Conservation (phyloP, 2,888 invertebrate genomes). For the Alitta virens region DNA sequence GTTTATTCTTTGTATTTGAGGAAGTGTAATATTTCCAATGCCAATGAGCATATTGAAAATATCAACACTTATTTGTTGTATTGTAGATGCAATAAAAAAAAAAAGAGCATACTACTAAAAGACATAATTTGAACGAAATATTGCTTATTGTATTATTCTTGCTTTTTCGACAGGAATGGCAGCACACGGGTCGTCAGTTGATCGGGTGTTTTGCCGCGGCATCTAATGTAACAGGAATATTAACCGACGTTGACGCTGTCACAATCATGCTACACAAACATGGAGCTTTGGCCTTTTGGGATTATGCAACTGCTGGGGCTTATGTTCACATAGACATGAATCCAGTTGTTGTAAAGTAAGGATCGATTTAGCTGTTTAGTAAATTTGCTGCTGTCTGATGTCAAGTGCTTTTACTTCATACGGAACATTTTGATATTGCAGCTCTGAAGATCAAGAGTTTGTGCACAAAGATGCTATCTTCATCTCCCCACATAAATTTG, state of each 20-base stretch:
- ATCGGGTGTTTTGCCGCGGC: slow-evolving; percentile 85
- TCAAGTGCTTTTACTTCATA: too few relatives aligned
- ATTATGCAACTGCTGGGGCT: slow-evolving; percentile 81
- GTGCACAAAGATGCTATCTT: slow-evolving; percentile 84
- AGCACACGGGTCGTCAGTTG: slow-evolving; percentile 63
- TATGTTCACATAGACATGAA: slow-evolving; percentile 81
- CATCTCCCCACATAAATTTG: slow-evolving; percentile 86
- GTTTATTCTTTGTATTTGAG: too few relatives aligned
- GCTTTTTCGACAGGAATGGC: slow-evolving; percentile 29
- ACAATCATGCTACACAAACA: slow-evolving; percentile 78
- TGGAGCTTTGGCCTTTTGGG: slow-evolving; percentile 84
- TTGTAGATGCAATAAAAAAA: too few relatives aligned
- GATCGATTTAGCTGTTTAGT: too few relatives aligned
- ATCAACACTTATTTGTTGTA: too few relatives aligned
- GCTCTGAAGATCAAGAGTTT: slow-evolving; percentile 44
- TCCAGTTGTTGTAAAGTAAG: slow-evolving; percentile 69
- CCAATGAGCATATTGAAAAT: too few relatives aligned
- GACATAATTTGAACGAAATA: too few relatives aligned
- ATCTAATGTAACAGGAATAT: slow-evolving; percentile 84
- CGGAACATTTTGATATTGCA: slow-evolving; percentile 28
- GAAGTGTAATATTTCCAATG: too few relatives aligned
- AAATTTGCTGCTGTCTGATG: too few relatives aligned
- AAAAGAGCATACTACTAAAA: too few relatives aligned
- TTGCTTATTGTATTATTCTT: too few relatives aligned
- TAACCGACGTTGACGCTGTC: slow-evolving; percentile 79